phyloP scores from a whole-genome alignment of 2,888 invertebrate species.

The Ypsolopha scabrella region DNA sequence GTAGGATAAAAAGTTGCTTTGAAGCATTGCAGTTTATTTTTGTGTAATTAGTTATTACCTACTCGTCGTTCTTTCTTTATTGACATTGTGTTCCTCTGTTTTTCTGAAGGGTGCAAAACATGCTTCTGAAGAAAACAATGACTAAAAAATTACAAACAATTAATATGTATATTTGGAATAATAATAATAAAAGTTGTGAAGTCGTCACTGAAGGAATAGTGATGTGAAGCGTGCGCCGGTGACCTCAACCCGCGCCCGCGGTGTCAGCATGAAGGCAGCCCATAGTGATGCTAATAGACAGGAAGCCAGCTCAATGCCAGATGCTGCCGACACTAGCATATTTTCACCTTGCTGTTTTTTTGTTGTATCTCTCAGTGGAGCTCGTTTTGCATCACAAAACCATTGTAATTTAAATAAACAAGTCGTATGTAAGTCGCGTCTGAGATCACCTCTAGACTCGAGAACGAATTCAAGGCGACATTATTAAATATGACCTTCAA shows the following conservation, averaged over 20 bases:
- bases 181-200: too few relatives aligned
- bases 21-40: too few relatives aligned
- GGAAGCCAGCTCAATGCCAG: constrained; percentile 59
- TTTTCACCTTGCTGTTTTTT: constrained; percentile 20
- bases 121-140: too few relatives aligned
- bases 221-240: constrained; percentile 7
- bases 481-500: constrained; percentile 40
- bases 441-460: constrained; percentile 48
- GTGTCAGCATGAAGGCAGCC: constrained; percentile 38
- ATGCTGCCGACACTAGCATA: constrained; percentile 23
- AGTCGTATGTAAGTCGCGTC: constrained; percentile 33
- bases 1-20: too few relatives aligned
- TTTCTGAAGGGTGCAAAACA: background rate
- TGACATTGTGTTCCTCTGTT: background rate
- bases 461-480: constrained; percentile 46
- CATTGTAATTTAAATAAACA: constrained; percentile 49
- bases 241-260: constrained; percentile 49
- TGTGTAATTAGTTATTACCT: too few relatives aligned
- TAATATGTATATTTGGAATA: background rate
- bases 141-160: background rate
- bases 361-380: background rate
- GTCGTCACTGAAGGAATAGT: background rate
- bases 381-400: constrained; percentile 36
- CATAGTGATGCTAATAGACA: constrained; percentile 61
- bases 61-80: background rate